phyloP scores from a whole-genome alignment of 2,888 invertebrate species.

The Diarsia brunnea region DNA sequence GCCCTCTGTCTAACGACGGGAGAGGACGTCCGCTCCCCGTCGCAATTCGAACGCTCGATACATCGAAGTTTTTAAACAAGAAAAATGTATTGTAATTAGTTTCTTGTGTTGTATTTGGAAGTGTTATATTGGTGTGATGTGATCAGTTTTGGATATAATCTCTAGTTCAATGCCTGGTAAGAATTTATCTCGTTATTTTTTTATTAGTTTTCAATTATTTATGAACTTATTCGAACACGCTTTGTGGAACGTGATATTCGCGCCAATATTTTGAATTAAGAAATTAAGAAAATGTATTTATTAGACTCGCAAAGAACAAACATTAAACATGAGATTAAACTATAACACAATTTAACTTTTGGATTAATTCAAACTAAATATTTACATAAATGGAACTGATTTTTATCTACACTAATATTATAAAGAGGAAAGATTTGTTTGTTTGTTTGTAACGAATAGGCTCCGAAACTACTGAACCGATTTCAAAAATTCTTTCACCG shows the following conservation, averaged over 20 bases:
- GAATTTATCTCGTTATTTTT: constrained; percentile 7
- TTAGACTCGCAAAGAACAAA: too few relatives aligned
- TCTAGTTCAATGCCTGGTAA: constrained; percentile 74
- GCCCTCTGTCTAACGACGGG: constrained; percentile 32
- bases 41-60: constrained; percentile 20
- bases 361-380: too few relatives aligned
- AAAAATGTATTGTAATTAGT: constrained; percentile 34
- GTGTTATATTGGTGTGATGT: constrained; percentile 67
- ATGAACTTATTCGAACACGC: neutral
- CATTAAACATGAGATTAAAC: too few relatives aligned
- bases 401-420: too few relatives aligned
- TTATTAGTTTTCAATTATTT: neutral
- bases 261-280: neutral
- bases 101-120: constrained; percentile 8
- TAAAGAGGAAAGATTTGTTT: too few relatives aligned
- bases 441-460: too few relatives aligned
- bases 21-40: constrained; percentile 38
- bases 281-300: too few relatives aligned
- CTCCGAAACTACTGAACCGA: too few relatives aligned
- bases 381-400: too few relatives aligned
- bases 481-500: too few relatives aligned
- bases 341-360: too few relatives aligned
- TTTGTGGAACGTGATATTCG: neutral
- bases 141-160: constrained; percentile 59
- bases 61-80: constrained; percentile 40